Evolutionary conservation across 2,113 vertebrate species (phyloP).

Genomic region (Eulemur rufifrons): DNA sequence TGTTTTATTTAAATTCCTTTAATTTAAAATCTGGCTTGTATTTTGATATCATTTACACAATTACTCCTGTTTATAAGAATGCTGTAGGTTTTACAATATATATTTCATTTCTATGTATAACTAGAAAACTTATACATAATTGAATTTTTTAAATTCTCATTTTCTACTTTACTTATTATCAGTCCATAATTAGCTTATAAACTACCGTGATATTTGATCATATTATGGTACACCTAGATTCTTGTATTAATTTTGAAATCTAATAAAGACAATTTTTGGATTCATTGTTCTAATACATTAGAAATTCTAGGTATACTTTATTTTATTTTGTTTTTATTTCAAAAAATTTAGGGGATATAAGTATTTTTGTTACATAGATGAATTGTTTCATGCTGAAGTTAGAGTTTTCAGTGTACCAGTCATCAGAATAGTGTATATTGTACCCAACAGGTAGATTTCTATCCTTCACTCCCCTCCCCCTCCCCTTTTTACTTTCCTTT

Average conservation of each 20-base stretch:
- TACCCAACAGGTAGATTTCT: no score
- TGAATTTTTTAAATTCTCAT: background rate
- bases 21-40: background rate
- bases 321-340: background rate
- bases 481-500: no score
- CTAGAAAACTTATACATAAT: background rate
- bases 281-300: background rate
- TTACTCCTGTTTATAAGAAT: background rate
- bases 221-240: background rate
- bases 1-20: background rate
- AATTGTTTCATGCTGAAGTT: no score
- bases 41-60: background rate
- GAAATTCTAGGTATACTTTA: background rate
- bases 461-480: no score
- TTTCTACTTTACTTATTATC: background rate
- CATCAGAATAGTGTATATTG: no score
- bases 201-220: background rate
- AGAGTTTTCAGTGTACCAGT: no score
- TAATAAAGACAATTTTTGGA: background rate
- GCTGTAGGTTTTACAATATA: background rate
- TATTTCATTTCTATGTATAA: background rate
- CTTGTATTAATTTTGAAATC: background rate
- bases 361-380: no score
- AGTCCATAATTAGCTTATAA: background rate
- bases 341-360: background rate